Evolutionary conservation across 1,140 invertebrate genomes (phyloP), one percentile per base, ranked within the genome.

Genomic region (Philotrypesis tridentata): DNA sequence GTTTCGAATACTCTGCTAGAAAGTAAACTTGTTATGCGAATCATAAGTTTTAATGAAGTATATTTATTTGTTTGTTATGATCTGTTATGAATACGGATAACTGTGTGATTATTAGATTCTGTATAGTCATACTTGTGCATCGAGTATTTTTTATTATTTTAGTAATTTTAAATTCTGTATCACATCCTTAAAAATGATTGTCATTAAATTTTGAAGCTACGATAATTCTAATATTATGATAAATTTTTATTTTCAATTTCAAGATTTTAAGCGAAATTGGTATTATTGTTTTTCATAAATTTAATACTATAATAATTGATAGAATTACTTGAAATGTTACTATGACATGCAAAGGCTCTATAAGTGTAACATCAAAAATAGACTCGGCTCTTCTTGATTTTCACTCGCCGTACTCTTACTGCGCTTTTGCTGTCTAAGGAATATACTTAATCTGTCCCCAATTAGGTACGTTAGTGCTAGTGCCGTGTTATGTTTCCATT

Each of bases 401-500:
- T 80, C 0, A 93, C 91, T 87, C 94, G 93, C 8, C 93, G 71
- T n/a, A n/a, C n/a, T 82, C 89, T 89, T 0, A 92, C 92, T 78
- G 92, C 86, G 83, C 91, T 92, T 71, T 93, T 92, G 5, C 93
- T 91, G 33, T 92, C 91, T 3, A 87, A 88, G 0, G 90, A 87
- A 87, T 94, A 94, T 0, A n/a, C n/a, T n/a, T n/a, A 93, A 83
- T 33, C 94, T 89, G 85, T 95, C 94, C 5, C 93, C 90, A 0
- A 94, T 84, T 77, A 93, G 85, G 82, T 89, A 75, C 87, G 93
- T 93, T 79, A 79, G 86, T 82, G 80, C 40, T 23, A 84, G 72
- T 5, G 83, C 71, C 23, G 80, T 85, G 8, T 55, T 63, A 77
- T 85, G 8, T 55, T 63, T 61, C 33, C 79, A 29, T 84, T 76